phyloP scores from a whole-genome alignment of 2,797 vertebrate species.

The Lepus oiostolus region DNA sequence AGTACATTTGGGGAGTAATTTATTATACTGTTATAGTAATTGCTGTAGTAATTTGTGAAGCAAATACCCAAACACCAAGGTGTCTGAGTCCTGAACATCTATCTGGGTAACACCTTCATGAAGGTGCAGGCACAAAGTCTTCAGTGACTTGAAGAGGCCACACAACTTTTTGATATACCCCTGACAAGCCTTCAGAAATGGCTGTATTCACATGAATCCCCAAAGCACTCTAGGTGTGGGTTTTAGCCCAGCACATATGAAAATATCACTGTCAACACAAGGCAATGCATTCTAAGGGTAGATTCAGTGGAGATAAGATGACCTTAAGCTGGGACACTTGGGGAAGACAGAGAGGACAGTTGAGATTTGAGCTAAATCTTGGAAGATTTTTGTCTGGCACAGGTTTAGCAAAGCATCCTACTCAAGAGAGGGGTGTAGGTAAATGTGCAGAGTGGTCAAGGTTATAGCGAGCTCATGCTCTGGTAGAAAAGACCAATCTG shows the following conservation, averaged over 20 bases:
- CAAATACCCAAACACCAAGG: neutral
- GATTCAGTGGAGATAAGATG: neutral
- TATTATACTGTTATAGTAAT: neutral
- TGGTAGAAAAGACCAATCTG: neutral
- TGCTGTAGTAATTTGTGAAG: constrained; percentile 19
- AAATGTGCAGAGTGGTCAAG: neutral
- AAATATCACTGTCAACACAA: neutral
- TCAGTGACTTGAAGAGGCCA: neutral
- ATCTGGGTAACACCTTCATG: neutral
- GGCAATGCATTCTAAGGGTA: neutral
- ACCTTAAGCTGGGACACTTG: neutral
- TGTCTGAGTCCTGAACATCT: neutral
- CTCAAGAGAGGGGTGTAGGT: neutral
- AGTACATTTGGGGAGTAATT: neutral
- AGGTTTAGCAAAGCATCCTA: neutral
- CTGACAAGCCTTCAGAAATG: neutral
- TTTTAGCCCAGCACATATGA: neutral
- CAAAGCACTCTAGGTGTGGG: neutral
- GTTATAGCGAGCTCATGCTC: neutral
- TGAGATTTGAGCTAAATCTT: neutral
- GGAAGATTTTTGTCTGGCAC: neutral
- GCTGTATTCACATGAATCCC: neutral
- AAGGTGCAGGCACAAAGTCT: neutral
- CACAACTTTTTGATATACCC: neutral
- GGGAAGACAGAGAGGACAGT: neutral